A percentile compares a stretch with the other conserved stretches of the same genome.
These are phyloP conservation scores for Tenebrosternarchus preto DNA, from an alignment of 2,113 vertebrate species.

Conservation along the genomic window DNA sequence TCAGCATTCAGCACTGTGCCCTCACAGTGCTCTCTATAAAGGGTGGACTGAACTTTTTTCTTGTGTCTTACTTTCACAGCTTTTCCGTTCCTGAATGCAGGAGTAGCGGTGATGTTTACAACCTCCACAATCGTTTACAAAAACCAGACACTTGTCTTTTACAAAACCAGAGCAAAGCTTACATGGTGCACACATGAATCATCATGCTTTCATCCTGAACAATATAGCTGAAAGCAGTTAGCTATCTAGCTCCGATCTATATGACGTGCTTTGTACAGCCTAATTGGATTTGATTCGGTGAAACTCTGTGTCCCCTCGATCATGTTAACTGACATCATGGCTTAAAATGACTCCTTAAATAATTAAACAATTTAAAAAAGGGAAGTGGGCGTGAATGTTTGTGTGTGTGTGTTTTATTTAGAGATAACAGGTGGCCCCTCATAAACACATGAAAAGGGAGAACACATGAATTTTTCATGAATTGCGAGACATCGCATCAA, in stretches of 20 bases:
- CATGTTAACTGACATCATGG: conserved; percentile 36
- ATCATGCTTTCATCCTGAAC: conserved; percentile 2
- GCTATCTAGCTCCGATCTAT: no score
- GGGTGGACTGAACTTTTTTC: background rate
- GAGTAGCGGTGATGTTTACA: background rate
- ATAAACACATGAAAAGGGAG: conserved; percentile 23
- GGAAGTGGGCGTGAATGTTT: background rate
- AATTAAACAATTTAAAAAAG: conserved; percentile 32
- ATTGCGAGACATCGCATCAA: conserved; percentile 10
- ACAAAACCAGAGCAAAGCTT: conserved; percentile 1
- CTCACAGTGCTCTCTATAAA: conserved; percentile 31
- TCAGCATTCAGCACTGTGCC: conserved; percentile 23
- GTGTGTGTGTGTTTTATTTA: conserved; percentile 31
- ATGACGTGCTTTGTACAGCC: background rate
- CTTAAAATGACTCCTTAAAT: conserved; percentile 25
- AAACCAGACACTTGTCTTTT: no score
- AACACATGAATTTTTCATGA: conserved; percentile 37
- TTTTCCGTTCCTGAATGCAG: conserved; percentile 13
- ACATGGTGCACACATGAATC: background rate
- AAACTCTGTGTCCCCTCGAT: background rate
- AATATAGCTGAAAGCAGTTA: background rate
- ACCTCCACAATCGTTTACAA: conserved; percentile 15
- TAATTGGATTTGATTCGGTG: conserved; percentile 31
- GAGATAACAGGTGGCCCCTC: conserved; percentile 49
- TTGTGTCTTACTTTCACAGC: conserved; percentile 11